These are phyloP conservation scores for Chloroclysta siterata DNA, from an alignment of 2,888 invertebrate species.

Conservation along the genomic window DNA sequence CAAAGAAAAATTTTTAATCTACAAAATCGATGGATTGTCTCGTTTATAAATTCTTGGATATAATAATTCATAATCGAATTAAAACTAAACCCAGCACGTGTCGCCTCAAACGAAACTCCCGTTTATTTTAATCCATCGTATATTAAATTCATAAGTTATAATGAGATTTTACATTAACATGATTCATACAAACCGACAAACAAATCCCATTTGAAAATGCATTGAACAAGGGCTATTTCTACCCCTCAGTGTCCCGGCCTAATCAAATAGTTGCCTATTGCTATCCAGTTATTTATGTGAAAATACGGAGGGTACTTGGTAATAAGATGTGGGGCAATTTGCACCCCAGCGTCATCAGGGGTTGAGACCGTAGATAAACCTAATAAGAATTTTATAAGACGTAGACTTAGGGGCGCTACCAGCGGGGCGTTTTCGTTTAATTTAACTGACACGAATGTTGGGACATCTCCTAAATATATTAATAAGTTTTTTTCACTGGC, in stretches of 20 bases:
- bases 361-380: constrained; percentile 59
- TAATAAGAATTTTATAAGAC: constrained; percentile 80
- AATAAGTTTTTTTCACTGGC: background rate
- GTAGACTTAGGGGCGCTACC: constrained; percentile 35
- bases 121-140: constrained; percentile 55
- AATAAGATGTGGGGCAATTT: constrained; percentile 51
- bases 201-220: constrained; percentile 73
- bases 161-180: constrained; percentile 48
- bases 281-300: constrained; percentile 71
- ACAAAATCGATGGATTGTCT: background rate
- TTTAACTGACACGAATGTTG: constrained; percentile 4
- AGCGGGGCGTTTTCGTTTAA: constrained; percentile 24
- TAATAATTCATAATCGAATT: constrained; percentile 24
- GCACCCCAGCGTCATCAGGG: constrained; percentile 60
- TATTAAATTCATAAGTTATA: constrained; percentile 44
- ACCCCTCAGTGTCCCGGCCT: constrained; percentile 54
- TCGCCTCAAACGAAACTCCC: constrained; percentile 37
- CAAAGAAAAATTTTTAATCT: background rate
- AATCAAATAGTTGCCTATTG: constrained; percentile 74
- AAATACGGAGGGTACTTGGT: constrained; percentile 47
- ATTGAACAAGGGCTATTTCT: constrained; percentile 59
- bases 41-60: background rate
- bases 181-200: constrained; percentile 60
- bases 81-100: constrained; percentile 35
- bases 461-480: constrained; percentile 1